Evolutionary conservation across 1,140 invertebrate genomes (phyloP).

Genomic region (Drosophila tristis): DNA sequence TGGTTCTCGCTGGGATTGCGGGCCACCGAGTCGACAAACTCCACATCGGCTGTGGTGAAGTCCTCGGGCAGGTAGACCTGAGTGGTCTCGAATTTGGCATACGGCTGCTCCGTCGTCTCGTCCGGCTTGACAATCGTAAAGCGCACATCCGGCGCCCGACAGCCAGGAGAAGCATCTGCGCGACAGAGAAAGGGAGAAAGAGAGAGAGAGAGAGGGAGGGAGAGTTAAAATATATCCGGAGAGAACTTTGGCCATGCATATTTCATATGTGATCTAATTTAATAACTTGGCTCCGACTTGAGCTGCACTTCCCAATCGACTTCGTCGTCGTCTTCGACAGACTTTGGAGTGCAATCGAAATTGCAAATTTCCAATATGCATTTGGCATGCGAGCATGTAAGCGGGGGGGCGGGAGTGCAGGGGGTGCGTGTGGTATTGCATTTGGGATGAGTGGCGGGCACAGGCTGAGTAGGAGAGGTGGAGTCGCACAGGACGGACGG

Average conservation of each 20-base stretch:
- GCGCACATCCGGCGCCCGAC: slow-evolving; percentile 82
- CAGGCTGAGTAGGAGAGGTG: not conserved
- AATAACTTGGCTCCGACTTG: slow-evolving; percentile 58
- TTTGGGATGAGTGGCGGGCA: not conserved
- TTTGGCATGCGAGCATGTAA: slow-evolving; percentile 49
- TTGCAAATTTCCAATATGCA: slow-evolving; percentile 79
- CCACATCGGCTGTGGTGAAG: slow-evolving; percentile 83
- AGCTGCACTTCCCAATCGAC: too few relatives aligned
- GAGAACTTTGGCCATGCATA: slow-evolving; percentile 70
- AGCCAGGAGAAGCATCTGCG: slow-evolving; percentile 81
- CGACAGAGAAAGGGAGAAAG: slow-evolving; percentile 12
- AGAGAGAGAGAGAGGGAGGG: not conserved
- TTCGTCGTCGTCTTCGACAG: slow-evolving; percentile 41
- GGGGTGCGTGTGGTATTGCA: too few relatives aligned
- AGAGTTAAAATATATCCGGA: not conserved
- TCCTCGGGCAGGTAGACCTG: slow-evolving; percentile 82
- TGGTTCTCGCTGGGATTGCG: slow-evolving; percentile 72
- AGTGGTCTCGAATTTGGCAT: slow-evolving; percentile 83
- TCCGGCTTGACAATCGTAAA: slow-evolving; percentile 82
- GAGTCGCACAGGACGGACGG: not conserved
- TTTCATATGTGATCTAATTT: slow-evolving; percentile 80
- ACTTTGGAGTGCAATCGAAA: slow-evolving; percentile 79
- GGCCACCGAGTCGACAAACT: slow-evolving; percentile 71
- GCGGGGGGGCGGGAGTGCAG: slow-evolving; percentile 8
- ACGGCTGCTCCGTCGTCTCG: slow-evolving; percentile 79